phyloP scores from a whole-genome alignment of 2,888 invertebrate species.

The Alcis repandata region DNA sequence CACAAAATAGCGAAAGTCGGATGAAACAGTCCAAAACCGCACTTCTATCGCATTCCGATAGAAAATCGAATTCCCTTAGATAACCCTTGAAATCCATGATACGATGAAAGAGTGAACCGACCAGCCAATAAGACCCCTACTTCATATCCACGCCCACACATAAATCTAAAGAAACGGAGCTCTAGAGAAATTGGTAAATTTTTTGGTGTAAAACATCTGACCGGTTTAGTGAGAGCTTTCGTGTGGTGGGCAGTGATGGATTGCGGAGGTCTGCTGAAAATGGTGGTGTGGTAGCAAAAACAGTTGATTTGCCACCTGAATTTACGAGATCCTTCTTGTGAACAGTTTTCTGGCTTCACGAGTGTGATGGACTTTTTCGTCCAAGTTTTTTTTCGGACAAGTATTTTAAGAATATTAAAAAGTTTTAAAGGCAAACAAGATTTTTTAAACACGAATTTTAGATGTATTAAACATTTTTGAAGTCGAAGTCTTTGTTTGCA shows the following conservation, averaged over 20 bases:
- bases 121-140: slow-evolving; percentile 47
- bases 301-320: slow-evolving; percentile 60
- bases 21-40: slow-evolving; percentile 40
- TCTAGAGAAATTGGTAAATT: slow-evolving; percentile 27
- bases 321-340: slow-evolving; percentile 50
- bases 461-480: no score
- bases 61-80: slow-evolving; percentile 57
- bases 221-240: slow-evolving; percentile 26
- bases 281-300: slow-evolving; percentile 55
- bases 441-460: no score
- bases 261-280: slow-evolving; percentile 39
- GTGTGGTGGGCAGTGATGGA: slow-evolving; percentile 29
- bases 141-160: slow-evolving; percentile 37
- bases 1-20: slow-evolving; percentile 30
- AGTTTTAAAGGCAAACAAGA: no score
- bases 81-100: slow-evolving; percentile 55
- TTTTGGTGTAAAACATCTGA: slow-evolving; percentile 34
- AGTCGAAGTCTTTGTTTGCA: no score
- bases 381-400: slow-evolving; percentile 43
- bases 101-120: slow-evolving; percentile 52
- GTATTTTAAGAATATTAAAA: no score
- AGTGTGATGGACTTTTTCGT: slow-evolving; percentile 58
- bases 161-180: slow-evolving; percentile 6
- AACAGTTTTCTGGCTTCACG: slow-evolving; percentile 53
- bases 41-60: slow-evolving; percentile 48